Percentiles rank a stretch among this genome's conserved stretches.
Conservation (phyloP, 1,140 invertebrate genomes). For the Triops longicaudatus region DNA sequence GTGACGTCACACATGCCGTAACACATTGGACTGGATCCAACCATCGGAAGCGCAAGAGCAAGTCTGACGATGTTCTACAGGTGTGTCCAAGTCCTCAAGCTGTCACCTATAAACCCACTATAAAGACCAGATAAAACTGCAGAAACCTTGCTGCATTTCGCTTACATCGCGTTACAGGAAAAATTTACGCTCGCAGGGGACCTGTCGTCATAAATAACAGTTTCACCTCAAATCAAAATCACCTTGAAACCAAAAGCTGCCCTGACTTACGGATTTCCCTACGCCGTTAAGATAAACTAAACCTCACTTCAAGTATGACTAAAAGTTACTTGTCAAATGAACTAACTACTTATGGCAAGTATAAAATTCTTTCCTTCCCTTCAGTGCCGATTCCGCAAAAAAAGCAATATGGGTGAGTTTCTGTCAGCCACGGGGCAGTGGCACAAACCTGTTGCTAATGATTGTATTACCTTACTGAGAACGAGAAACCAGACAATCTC, state of each 20-base stretch:
- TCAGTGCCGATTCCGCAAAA: not conserved
- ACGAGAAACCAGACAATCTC: not conserved
- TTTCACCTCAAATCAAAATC: not conserved
- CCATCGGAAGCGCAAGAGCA: not conserved
- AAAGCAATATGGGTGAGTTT: not conserved
- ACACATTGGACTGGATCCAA: not conserved
- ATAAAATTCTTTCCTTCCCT: no score
- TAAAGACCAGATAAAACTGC: not conserved
- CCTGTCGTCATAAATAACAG: not conserved
- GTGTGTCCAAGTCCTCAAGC: conserved; percentile 14
- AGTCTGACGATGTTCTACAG: not conserved
- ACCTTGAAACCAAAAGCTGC: not conserved
- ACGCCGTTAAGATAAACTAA: no score
- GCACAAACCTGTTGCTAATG: not conserved
- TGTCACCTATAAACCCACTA: conserved; percentile 1
- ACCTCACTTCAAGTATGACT: no score
- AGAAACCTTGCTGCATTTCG: not conserved
- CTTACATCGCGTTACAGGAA: not conserved
- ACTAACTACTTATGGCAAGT: no score
- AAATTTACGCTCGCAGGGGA: not conserved
- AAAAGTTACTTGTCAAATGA: no score
- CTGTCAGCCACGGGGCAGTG: not conserved
- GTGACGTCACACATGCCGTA: no score
- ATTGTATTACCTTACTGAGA: not conserved
- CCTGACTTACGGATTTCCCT: not conserved